A percentile compares a stretch with the other conserved stretches of the same genome.
These are phyloP conservation scores for Drosophila nr. perissopoda DNA, from an alignment of 2,888 invertebrate species.

Conservation along the genomic window DNA sequence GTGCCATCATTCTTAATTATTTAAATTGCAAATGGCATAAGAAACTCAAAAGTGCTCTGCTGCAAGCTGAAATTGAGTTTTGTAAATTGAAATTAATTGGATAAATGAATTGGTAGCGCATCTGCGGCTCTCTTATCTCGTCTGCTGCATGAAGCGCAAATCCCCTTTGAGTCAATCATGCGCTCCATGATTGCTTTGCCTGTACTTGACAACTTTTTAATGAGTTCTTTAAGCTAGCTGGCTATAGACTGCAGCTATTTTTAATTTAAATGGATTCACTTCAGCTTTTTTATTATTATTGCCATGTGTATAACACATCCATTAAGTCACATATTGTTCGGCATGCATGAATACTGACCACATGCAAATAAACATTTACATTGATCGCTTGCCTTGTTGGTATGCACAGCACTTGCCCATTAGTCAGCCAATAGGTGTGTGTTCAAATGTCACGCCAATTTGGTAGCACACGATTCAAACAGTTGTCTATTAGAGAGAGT, in stretches of 20 bases:
- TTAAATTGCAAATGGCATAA: slow-evolving; percentile 17
- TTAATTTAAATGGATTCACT: slow-evolving; percentile 12
- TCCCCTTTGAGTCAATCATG: slow-evolving; percentile 36
- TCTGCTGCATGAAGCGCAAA: slow-evolving; percentile 21
- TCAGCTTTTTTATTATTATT: background rate
- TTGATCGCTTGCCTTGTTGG: slow-evolving; percentile 20
- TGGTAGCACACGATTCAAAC: background rate
- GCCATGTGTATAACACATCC: slow-evolving; percentile 11
- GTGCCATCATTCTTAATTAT: slow-evolving; percentile 15
- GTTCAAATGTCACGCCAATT: slow-evolving; percentile 7
- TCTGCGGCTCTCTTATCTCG: slow-evolving; percentile 13
- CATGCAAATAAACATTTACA: slow-evolving; percentile 5
- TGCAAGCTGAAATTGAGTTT: slow-evolving; percentile 16
- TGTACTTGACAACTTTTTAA: slow-evolving; percentile 9
- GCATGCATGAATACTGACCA: background rate
- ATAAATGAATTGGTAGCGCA: slow-evolving; percentile 45
- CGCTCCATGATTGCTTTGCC: background rate
- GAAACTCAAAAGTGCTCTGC: background rate
- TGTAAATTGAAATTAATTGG: slow-evolving; percentile 57
- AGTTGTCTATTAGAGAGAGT: background rate
- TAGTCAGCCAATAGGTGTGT: slow-evolving; percentile 32
- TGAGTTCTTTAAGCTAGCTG: slow-evolving; percentile 3
- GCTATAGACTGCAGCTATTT: background rate
- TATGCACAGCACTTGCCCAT: slow-evolving; percentile 31
- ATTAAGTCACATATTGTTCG: slow-evolving; percentile 11